These are phyloP conservation scores for Xylocopa sonorina DNA, from an alignment of 1,140 invertebrate genomes.

Conservation along the genomic window DNA sequence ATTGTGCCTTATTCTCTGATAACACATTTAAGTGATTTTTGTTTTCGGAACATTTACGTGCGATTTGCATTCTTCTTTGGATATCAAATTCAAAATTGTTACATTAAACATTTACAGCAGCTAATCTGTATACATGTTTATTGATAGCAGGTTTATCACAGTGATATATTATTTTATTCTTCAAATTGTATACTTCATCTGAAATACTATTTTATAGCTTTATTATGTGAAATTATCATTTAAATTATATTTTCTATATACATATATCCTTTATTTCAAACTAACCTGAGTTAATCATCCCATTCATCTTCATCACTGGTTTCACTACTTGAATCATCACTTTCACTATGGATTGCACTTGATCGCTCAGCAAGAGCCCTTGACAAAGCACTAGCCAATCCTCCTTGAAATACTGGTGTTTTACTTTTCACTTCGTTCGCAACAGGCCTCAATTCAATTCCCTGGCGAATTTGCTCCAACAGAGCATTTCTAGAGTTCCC, in stretches of 20 bases:
- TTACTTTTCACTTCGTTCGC: conserved; percentile 79
- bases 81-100: conserved; percentile 59
- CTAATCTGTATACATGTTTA: conserved; percentile 59
- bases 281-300: conserved; percentile 83
- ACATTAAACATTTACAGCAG: conserved; percentile 59
- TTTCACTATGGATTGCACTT: conserved; percentile 86
- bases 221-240: conserved; percentile 24
- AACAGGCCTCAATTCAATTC: conserved; percentile 87
- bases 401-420: conserved; percentile 78
- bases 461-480: conserved; percentile 82
- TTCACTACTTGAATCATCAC: conserved; percentile 83
- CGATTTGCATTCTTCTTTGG: conserved; percentile 60
- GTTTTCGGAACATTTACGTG: conserved; percentile 51
- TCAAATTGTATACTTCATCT: conserved; percentile 51
- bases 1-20: conserved; percentile 48
- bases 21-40: conserved; percentile 33
- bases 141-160: conserved; percentile 65
- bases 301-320: conserved; percentile 87
- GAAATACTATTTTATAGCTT: conserved; percentile 33
- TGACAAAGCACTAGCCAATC: conserved; percentile 90
- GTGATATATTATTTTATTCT: conserved; percentile 60
- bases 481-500: conserved; percentile 84
- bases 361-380: conserved; percentile 89
- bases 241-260: not conserved
- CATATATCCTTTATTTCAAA: not conserved